Evolutionary conservation across 2,113 vertebrate species (phyloP).

Genomic region (Tragelaphus imberbis): DNA sequence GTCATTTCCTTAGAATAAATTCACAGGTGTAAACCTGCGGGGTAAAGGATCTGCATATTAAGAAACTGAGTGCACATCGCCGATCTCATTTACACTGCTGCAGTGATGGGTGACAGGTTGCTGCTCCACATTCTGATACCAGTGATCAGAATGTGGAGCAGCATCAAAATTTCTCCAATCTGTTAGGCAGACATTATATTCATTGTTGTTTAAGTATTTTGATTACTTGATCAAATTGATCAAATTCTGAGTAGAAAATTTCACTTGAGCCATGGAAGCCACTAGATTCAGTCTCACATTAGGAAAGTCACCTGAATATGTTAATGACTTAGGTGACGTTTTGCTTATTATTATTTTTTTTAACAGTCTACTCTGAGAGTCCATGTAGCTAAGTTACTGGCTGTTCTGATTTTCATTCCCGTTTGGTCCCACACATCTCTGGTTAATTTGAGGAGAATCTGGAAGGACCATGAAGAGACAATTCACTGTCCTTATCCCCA

Average conservation of each 20-base stretch:
- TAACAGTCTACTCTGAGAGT: neutral
- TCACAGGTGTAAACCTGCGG: neutral
- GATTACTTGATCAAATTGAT: neutral
- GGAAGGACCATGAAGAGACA: neutral
- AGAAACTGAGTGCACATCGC: neutral
- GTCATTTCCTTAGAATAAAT: neutral
- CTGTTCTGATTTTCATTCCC: neutral
- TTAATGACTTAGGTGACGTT: neutral
- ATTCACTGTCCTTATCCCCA: neutral
- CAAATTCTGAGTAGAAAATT: conserved; percentile 29
- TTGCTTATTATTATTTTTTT: neutral
- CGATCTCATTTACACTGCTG: neutral
- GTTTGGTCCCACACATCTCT: neutral
- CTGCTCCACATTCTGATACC: neutral
- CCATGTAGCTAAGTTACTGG: neutral
- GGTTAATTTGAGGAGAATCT: neutral
- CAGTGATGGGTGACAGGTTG: neutral
- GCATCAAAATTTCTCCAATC: neutral
- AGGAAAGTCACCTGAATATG: neutral
- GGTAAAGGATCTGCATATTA: neutral
- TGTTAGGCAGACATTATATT: neutral
- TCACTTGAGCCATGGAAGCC: neutral
- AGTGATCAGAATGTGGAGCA: neutral
- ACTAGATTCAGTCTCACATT: neutral
- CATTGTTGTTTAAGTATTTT: neutral